Percentiles rank a stretch among this genome's conserved stretches.
Evolutionary conservation across 2,888 invertebrate species (phyloP).

Genomic region (Pyralis farinalis): DNA sequence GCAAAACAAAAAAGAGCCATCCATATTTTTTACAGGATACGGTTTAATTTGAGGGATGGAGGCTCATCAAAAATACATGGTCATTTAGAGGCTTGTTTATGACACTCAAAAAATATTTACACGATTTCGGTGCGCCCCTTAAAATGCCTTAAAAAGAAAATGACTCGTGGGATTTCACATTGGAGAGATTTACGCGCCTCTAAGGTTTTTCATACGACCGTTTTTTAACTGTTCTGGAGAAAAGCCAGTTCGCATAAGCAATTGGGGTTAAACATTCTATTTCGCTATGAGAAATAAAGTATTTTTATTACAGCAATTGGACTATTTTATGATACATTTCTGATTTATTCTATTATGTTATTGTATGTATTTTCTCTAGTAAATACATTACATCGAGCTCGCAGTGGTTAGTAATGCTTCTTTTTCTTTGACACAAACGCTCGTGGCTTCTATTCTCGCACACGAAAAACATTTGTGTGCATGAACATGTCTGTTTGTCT

Average conservation of each 20-base stretch:
- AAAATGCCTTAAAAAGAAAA: conserved; percentile 5
- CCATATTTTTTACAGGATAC: not conserved
- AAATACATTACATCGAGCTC: no score
- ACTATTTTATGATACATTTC: no score
- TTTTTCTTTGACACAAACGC: no score
- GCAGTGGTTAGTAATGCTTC: no score
- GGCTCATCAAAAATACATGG: not conserved
- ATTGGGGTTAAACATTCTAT: not conserved
- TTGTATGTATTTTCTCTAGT: no score
- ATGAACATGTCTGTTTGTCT: no score
- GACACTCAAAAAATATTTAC: conserved; percentile 1
- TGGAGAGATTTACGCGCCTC: conserved; percentile 6
- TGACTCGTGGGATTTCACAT: conserved; percentile 7
- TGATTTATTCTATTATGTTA: no score
- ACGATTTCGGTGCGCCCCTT: not conserved
- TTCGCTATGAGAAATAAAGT: no score
- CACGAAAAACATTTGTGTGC: no score
- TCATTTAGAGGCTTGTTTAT: not conserved
- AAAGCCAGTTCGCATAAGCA: conserved; percentile 5
- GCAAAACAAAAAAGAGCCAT: no score
- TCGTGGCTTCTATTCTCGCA: no score
- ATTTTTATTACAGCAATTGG: no score
- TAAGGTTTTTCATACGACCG: not conserved
- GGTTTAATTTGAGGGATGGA: not conserved
- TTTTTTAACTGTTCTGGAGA: conserved; percentile 1